Evolutionary conservation across 30 jellyfish, hydroid and myxozoan genomes (phyloP).

Genomic region (Chrysaora quinquecirrha): DNA sequence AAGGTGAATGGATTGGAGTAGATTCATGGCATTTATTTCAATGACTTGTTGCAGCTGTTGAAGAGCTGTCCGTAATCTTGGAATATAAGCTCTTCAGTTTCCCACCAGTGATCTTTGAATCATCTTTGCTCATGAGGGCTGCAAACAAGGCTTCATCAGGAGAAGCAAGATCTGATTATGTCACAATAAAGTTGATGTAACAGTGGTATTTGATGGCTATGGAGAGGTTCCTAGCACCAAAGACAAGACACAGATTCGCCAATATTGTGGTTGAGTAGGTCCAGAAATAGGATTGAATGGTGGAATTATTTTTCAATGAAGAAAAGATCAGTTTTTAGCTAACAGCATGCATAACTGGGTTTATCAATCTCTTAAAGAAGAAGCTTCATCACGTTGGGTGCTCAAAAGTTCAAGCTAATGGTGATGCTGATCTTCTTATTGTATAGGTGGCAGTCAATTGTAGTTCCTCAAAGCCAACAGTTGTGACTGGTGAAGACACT

Average conservation of each 20-base stretch:
- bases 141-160: slow-evolving; percentile 35
- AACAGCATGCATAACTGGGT: neutral
- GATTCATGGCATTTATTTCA: slow-evolving; percentile 61
- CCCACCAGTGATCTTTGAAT: slow-evolving; percentile 41
- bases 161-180: slow-evolving; percentile 32
- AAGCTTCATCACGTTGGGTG: slow-evolving; percentile 17
- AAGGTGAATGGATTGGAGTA: slow-evolving; percentile 47
- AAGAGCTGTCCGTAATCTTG: neutral
- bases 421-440: slow-evolving; percentile 33
- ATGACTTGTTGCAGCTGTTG: slow-evolving; percentile 12
- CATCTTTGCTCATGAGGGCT: slow-evolving; percentile 3
- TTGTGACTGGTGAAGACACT: slow-evolving; percentile 38
- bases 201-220: slow-evolving; percentile 42
- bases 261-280: neutral
- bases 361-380: neutral
- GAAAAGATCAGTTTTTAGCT: slow-evolving; percentile 13
- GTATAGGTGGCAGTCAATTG: slow-evolving; percentile 13
- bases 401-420: neutral
- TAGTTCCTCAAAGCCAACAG: neutral
- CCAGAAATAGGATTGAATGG: slow-evolving; percentile 4
- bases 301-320: neutral
- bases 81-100: slow-evolving; percentile 40
- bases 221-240: too few relatives aligned
- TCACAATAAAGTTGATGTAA: slow-evolving; percentile 8
- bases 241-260: neutral